Evolutionary conservation across 2,113 vertebrate species (phyloP), one percentile per base, ranked within the genome.

Genomic region (Sebastes schlegelii): DNA sequence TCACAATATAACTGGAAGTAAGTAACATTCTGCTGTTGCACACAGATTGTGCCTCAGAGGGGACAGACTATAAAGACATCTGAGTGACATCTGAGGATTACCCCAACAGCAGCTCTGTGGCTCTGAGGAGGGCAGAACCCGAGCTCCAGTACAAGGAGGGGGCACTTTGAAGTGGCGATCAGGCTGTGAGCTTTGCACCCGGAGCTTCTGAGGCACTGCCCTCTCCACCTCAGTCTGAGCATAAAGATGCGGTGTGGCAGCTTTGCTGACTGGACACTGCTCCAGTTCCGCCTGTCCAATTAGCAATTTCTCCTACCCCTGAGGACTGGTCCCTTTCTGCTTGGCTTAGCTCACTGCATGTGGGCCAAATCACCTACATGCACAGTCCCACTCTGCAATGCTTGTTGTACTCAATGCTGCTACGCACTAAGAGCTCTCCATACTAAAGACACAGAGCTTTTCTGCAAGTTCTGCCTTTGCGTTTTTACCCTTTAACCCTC

Each of bases 241-340:
- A 79, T 58, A 82, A 82, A 84, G 75, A 91, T 88, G 75, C 45
- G 68, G 54, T 48, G 69, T 92, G 92, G 88, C 92, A 93, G 89
- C 88, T 90, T 74, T 91, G 92, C 92, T 94, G 93, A 93, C 83
- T 90, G 90, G 93, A 91, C 91, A 81, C 79, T 89, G 90, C 91
- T 93, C 89, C 84, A 89, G 85, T 89, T 91, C 83, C 48, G 90
- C 89, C 93, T 91, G 86, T 92, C 92, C 89, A 92, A 92, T 94
- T 93, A 94, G 84, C 88, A 82, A 77, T 84, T 43, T 83, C 74
- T 77, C 77, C 81, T 70, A 74, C 84, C 82, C 90, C 82, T 6
- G 89, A 92, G 90, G 83, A 90, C 79, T 74, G 86, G 68, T 86
- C 88, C 83, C 83, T 91, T 88, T 86, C 79, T 90, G 86, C 90